phyloP scores from a whole-genome alignment of 2,797 vertebrate genomes.

The Craterocephalus amniculus region DNA sequence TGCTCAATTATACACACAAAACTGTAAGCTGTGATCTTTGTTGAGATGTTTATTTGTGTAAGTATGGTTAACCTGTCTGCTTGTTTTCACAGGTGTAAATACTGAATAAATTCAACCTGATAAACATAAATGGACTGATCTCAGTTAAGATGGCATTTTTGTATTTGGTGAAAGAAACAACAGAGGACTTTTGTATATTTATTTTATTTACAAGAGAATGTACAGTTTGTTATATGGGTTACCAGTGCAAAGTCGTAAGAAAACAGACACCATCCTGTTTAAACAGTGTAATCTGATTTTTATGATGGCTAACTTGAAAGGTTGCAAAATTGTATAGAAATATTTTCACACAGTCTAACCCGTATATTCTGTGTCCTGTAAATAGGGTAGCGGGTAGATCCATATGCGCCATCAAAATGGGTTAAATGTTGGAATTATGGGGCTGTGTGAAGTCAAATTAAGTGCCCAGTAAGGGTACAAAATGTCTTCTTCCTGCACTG shows the following conservation, averaged over 20 bases:
- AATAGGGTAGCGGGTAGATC: background rate
- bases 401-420: background rate
- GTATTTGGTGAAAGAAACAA: background rate
- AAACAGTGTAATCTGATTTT: constrained; percentile 52
- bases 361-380: background rate
- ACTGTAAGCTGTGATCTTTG: constrained; percentile 66
- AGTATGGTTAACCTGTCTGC: constrained; percentile 77
- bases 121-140: constrained; percentile 43
- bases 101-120: constrained; percentile 76
- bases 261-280: constrained; percentile 62
- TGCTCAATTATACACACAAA: constrained; percentile 43
- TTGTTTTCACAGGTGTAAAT: constrained; percentile 79
- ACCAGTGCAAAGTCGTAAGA: constrained; percentile 91
- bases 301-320: constrained; percentile 46
- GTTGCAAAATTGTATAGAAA: constrained; percentile 71
- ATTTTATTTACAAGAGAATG: constrained; percentile 99
- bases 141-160: constrained; percentile 37
- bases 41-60: constrained; percentile 70
- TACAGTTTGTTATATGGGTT: constrained; percentile 99
- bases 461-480: constrained; percentile 25
- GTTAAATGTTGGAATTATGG: constrained; percentile 52
- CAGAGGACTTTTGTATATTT: constrained; percentile 67
- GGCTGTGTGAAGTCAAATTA: constrained; percentile 40
- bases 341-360: constrained; percentile 49
- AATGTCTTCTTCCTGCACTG: constrained; percentile 40